Percentiles rank a stretch among this genome's conserved stretches.
Evolutionary conservation across 2,113 vertebrate genomes (phyloP).

Genomic region (Chrysochloris asiatica): DNA sequence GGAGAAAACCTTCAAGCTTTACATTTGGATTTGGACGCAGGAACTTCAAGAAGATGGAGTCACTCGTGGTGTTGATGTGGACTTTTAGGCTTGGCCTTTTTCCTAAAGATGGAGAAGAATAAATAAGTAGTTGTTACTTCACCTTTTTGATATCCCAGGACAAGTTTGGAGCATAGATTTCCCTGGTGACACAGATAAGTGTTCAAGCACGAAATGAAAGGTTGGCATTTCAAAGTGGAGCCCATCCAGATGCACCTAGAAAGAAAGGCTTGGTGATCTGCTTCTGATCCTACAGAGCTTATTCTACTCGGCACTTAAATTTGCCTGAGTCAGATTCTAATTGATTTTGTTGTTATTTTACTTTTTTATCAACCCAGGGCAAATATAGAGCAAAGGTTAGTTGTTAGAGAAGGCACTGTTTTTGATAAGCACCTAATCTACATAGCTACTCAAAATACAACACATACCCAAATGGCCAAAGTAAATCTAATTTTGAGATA

Average conservation of each 20-base stretch:
- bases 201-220: no score
- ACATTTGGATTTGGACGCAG: conserved; percentile 88
- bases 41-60: conserved; percentile 94
- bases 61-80: conserved; percentile 92
- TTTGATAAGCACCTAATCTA: background rate
- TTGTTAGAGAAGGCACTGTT: background rate
- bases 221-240: no score
- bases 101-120: conserved; percentile 81
- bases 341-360: background rate
- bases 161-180: background rate
- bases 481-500: background rate
- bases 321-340: no score
- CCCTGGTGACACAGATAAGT: no score
- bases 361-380: background rate
- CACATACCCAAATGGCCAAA: background rate
- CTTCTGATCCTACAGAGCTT: no score
- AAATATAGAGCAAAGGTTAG: background rate
- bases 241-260: no score
- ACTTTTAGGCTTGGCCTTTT: conserved; percentile 94
- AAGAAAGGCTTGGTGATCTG: no score
- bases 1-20: conserved; percentile 94
- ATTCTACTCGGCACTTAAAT: no score
- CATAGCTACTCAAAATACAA: background rate
- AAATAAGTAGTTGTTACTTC: background rate
- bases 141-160: background rate